Evolutionary conservation across 1,140 invertebrate genomes (phyloP).

Genomic region (Ceratosolen fusciceps): DNA sequence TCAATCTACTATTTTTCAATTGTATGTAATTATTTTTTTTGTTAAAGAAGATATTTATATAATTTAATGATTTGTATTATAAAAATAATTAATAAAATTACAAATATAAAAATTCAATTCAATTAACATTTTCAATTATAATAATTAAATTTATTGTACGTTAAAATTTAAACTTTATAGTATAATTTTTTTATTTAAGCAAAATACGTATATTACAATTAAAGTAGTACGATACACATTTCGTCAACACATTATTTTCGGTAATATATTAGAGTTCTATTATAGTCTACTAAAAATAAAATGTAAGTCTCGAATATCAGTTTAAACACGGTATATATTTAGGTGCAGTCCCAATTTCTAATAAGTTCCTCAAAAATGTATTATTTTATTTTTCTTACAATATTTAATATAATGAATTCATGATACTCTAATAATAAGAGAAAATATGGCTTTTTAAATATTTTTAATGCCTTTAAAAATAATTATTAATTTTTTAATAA

Average conservation of each 20-base stretch:
- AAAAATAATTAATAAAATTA: too few species aligned
- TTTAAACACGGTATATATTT: constrained; percentile 43
- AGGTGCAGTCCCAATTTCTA: constrained; percentile 47
- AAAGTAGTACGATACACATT: background rate
- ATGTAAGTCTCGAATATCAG: constrained; percentile 44
- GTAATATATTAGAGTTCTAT: constrained; percentile 41
- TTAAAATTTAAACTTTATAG: background rate
- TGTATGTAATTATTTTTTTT: too few species aligned
- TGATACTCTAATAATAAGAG: too few species aligned
- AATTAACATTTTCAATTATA: background rate
- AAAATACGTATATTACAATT: background rate
- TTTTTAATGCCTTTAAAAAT: too few species aligned
- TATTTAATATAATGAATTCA: background rate
- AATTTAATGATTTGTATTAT: too few species aligned
- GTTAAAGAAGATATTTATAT: too few species aligned
- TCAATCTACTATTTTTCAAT: too few species aligned
- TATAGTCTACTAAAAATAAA: constrained; percentile 47
- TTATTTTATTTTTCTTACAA: background rate
- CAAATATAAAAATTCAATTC: too few species aligned
- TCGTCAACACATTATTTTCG: constrained; percentile 10
- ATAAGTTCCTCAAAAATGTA: constrained; percentile 30
- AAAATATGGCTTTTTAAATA: background rate
- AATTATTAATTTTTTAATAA: too few species aligned
- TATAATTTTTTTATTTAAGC: background rate
- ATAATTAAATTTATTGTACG: background rate